Evolutionary conservation across 1,140 invertebrate species (phyloP).

Genomic region (Centruroides sculpturatus): DNA sequence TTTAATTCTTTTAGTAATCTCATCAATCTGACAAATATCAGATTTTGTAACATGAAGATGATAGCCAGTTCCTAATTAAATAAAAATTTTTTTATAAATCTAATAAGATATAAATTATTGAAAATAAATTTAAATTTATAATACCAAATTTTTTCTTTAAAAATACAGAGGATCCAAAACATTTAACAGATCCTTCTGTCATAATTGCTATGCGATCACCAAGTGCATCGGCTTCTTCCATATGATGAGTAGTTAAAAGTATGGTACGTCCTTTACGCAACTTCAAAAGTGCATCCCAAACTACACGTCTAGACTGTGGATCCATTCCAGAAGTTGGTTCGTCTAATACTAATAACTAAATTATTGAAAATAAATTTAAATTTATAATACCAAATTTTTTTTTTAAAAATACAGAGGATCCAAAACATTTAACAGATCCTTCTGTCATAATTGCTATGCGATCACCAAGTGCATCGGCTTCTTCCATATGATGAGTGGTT

Average conservation of each 20-base stretch:
- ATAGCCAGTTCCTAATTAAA: slow-evolving; percentile 19
- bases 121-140: neutral
- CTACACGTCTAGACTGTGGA: slow-evolving; percentile 39
- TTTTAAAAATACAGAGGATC: slow-evolving; percentile 68
- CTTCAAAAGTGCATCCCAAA: slow-evolving; percentile 40
- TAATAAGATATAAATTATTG: neutral
- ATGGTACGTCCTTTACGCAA: slow-evolving; percentile 45
- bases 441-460: slow-evolving; percentile 79
- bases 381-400: slow-evolving; percentile 48
- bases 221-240: slow-evolving; percentile 84
- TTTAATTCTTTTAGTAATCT: neutral
- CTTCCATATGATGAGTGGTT: slow-evolving; percentile 97
- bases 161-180: slow-evolving; percentile 37
- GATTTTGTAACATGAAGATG: slow-evolving; percentile 17
- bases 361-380: too few relatives aligned
- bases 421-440: slow-evolving; percentile 63
- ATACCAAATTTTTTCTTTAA: slow-evolving; percentile 37
- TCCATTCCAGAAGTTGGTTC: slow-evolving; percentile 36
- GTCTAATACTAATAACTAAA: slow-evolving; percentile 28
- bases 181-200: slow-evolving; percentile 35
- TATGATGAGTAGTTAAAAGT: slow-evolving; percentile 88
- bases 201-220: slow-evolving; percentile 43
- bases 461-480: slow-evolving; percentile 86
- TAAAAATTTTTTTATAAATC: neutral
- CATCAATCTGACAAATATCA: slow-evolving; percentile 3